A percentile compares a stretch with the other conserved stretches of the same genome.
These are phyloP conservation scores for Trissoscelio sp. DNA, from an alignment of 2,888 invertebrate genomes.

Conservation along the genomic window DNA sequence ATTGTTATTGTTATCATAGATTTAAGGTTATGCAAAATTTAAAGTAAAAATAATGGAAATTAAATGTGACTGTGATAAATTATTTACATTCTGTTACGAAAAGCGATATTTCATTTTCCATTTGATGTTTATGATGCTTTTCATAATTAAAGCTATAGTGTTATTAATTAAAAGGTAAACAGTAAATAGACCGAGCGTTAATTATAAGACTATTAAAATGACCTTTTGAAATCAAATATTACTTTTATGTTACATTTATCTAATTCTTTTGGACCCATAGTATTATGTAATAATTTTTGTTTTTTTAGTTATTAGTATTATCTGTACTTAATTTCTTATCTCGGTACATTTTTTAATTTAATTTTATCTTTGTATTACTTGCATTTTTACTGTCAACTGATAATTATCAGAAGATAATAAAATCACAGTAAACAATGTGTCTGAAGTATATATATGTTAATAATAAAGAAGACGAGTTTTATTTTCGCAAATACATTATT, in stretches of 20 bases:
- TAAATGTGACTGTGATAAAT: slow-evolving; percentile 46
- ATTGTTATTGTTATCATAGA: too few relatives aligned
- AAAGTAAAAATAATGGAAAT: slow-evolving; percentile 23
- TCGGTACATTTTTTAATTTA: too few relatives aligned
- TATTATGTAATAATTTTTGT: too few relatives aligned
- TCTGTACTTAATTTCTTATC: too few relatives aligned
- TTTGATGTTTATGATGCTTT: slow-evolving; percentile 49
- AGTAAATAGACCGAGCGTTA: too few relatives aligned
- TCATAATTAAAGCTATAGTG: slow-evolving; percentile 40
- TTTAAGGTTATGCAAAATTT: background rate
- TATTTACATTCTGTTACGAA: slow-evolving; percentile 51
- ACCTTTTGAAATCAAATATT: too few relatives aligned
- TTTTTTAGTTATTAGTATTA: too few relatives aligned
- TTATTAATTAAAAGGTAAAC: slow-evolving; percentile 41
- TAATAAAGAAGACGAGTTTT: background rate
- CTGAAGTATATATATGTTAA: background rate
- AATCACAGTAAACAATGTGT: background rate
- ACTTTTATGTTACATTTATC: too few relatives aligned
- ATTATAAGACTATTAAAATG: too few relatives aligned
- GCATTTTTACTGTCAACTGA: too few relatives aligned
- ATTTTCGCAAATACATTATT: too few relatives aligned
- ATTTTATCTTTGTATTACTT: background rate
- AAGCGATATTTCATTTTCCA: slow-evolving; percentile 52
- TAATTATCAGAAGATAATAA: background rate
- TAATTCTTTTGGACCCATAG: too few relatives aligned